A percentile compares a stretch with the other conserved stretches of the same genome.
Conservation (phyloP, 2,888 invertebrate genomes). For the Drosophila merina region DNA sequence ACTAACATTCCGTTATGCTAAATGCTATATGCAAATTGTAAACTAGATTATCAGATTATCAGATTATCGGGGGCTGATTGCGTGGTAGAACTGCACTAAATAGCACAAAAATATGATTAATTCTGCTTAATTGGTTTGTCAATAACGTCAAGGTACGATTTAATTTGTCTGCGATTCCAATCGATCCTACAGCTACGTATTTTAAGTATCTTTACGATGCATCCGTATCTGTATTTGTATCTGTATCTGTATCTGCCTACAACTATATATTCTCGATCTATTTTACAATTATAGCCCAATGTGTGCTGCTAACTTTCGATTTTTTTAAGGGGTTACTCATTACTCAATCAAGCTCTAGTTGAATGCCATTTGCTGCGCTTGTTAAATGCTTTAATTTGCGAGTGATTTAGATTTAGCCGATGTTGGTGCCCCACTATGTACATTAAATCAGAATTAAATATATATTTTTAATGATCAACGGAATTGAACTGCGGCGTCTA, state of each 20-base stretch:
- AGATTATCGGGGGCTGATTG: slow-evolving; percentile 20
- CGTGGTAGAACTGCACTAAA: slow-evolving; percentile 32
- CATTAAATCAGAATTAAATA: slow-evolving; percentile 32
- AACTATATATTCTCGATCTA: slow-evolving; percentile 46
- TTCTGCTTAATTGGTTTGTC: slow-evolving; percentile 14
- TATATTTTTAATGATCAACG: slow-evolving; percentile 35
- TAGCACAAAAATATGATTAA: slow-evolving; percentile 44
- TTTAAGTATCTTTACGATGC: slow-evolving; percentile 20
- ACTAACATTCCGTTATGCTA: slow-evolving; percentile 24
- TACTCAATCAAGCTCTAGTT: slow-evolving; percentile 65
- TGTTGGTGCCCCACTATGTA: slow-evolving; percentile 33
- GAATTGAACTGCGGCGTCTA: slow-evolving; percentile 41
- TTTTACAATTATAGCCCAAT: slow-evolving; percentile 66
- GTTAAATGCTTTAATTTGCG: slow-evolving; percentile 74
- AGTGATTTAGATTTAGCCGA: slow-evolving; percentile 57
- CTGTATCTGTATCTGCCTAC: slow-evolving; percentile 4
- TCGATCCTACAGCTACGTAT: slow-evolving; percentile 25
- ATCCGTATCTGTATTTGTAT: not conserved
- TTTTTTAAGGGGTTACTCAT: slow-evolving; percentile 16
- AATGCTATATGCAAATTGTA: slow-evolving; percentile 16
- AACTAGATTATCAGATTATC: slow-evolving; percentile 11
- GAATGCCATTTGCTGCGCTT: slow-evolving; percentile 69
- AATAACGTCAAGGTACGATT: slow-evolving; percentile 49
- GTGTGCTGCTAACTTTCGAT: slow-evolving; percentile 45
- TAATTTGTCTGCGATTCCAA: slow-evolving; percentile 40